These are phyloP conservation scores for Suncus etruscus DNA, from an alignment of 2,113 vertebrate genomes.

Conservation along the genomic window DNA sequence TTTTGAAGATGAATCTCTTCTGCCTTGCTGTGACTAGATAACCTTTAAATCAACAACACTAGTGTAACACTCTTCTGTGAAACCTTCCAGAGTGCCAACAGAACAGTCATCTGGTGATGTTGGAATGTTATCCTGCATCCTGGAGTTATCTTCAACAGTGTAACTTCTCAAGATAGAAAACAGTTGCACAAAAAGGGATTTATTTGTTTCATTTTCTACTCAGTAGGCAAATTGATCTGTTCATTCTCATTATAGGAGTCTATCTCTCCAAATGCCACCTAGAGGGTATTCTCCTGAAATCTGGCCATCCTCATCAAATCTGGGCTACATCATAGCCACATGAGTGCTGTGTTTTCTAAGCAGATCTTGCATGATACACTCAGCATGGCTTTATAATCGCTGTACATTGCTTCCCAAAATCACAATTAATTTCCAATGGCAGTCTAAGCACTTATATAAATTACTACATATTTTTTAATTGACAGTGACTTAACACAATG, in stretches of 20 bases:
- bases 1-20: slow-evolving; percentile 83
- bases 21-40: slow-evolving; percentile 81
- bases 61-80: slow-evolving; percentile 72
- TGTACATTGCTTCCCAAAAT: not conserved
- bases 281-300: slow-evolving; percentile 32
- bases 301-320: slow-evolving; percentile 11
- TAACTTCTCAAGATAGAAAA: slow-evolving; percentile 53
- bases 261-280: slow-evolving; percentile 27
- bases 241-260: slow-evolving; percentile 5
- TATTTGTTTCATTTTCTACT: slow-evolving; percentile 66
- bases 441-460: not conserved
- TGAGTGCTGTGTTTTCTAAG: slow-evolving; percentile 13
- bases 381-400: not conserved
- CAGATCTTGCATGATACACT: not conserved
- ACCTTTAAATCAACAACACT: slow-evolving; percentile 84
- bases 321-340: not conserved
- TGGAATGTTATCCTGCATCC: not conserved
- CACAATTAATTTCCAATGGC: slow-evolving; percentile 53
- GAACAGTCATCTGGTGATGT: slow-evolving; percentile 32
- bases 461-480: slow-evolving; percentile 47
- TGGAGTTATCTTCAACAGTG: slow-evolving; percentile 10
- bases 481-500: not conserved
- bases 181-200: slow-evolving; percentile 21
- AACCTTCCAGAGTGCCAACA: slow-evolving; percentile 71
- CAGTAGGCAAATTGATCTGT: slow-evolving; percentile 39